phyloP scores from a whole-genome alignment of 2,113 vertebrate species.

The Tragelaphus strepsiceros region DNA sequence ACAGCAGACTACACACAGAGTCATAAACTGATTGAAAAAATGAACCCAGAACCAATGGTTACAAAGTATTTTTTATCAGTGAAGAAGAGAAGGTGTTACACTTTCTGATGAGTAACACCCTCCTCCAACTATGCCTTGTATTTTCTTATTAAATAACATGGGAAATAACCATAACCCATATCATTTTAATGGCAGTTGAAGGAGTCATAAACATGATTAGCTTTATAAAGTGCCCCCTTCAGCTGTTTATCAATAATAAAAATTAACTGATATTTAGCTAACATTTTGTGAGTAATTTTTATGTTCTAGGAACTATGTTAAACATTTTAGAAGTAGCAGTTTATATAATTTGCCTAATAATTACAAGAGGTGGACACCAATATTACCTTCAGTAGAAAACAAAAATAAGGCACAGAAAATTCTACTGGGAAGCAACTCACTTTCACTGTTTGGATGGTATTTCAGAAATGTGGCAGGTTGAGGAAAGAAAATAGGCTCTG shows the following conservation, averaged over 20 bases:
- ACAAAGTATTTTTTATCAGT: not conserved
- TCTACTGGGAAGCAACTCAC: not conserved
- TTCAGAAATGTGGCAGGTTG: not conserved
- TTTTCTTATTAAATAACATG: not conserved
- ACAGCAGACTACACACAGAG: not conserved
- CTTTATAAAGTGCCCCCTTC: not conserved
- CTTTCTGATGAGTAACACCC: not conserved
- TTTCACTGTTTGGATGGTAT: not conserved
- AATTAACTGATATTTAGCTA: not conserved
- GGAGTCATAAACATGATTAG: not conserved
- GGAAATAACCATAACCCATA: not conserved
- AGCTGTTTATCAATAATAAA: not conserved
- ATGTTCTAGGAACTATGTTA: not conserved
- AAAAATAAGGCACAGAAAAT: not conserved
- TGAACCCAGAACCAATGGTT: not conserved
- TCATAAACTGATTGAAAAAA: not conserved
- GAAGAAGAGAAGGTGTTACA: not conserved
- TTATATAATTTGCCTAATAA: not conserved
- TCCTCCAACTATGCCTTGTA: not conserved
- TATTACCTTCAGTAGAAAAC: not conserved
- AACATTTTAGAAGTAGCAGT: not conserved
- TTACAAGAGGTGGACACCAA: not conserved
- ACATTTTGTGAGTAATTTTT: not conserved
- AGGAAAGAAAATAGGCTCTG: not conserved
- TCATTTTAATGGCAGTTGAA: not conserved